Evolutionary conservation across 2,888 invertebrate species (phyloP).

Genomic region (Drosophila neoperkinsi): DNA sequence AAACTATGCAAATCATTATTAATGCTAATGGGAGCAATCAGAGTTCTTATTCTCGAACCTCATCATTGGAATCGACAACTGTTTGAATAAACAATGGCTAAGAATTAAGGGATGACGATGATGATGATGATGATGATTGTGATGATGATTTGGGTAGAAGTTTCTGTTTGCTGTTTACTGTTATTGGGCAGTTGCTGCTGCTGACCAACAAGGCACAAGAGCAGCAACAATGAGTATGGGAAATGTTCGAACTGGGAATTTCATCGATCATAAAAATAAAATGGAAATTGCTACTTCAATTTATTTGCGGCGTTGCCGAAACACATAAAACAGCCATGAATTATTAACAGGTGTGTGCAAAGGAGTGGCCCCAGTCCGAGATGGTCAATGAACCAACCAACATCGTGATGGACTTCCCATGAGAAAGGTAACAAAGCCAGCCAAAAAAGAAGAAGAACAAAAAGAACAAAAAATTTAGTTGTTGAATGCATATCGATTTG

Average conservation of each 20-base stretch:
- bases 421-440: not conserved
- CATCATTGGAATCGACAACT: not conserved
- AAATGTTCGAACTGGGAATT: conserved; percentile 83
- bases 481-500: conserved; percentile 20
- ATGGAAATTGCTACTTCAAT: conserved; percentile 77
- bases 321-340: conserved; percentile 70
- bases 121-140: conserved; percentile 8
- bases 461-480: conserved; percentile 4
- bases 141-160: conserved; percentile 19
- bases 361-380: conserved; percentile 44
- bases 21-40: conserved; percentile 6
- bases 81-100: not conserved
- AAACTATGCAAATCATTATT: conserved; percentile 7
- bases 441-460: not conserved
- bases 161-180: conserved; percentile 53
- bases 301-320: conserved; percentile 71
- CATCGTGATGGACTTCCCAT: conserved; percentile 3
- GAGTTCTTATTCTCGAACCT: not conserved
- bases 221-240: conserved; percentile 27
- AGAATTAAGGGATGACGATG: conserved; percentile 29
- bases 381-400: conserved; percentile 46
- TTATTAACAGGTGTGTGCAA: conserved; percentile 70
- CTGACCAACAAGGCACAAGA: conserved; percentile 27
- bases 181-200: conserved; percentile 57
- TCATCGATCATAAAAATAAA: conserved; percentile 85